Percentiles rank a stretch among this genome's conserved stretches.
These are phyloP conservation scores for Palythoa grandis DNA, from an alignment of 92 coral and sea anemone species.

Conservation along the genomic window DNA sequence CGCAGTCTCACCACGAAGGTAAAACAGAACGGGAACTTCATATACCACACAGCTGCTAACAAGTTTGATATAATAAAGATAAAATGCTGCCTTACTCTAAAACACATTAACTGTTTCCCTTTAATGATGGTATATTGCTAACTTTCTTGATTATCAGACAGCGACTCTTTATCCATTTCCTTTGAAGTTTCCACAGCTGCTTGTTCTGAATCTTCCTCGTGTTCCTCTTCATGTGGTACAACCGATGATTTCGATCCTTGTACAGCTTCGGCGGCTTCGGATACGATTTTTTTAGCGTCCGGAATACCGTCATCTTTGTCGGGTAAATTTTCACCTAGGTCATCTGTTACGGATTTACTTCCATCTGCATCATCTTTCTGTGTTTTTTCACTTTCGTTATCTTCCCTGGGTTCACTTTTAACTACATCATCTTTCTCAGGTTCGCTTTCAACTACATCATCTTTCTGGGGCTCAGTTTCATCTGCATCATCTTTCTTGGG, in stretches of 20 bases:
- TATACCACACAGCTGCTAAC: neutral
- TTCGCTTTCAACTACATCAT: neutral
- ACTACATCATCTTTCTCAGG: neutral
- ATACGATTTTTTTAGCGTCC: too few relatives aligned
- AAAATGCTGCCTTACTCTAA: neutral
- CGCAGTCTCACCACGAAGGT: neutral
- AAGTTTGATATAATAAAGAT: neutral
- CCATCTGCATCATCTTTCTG: neutral
- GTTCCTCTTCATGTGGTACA: neutral
- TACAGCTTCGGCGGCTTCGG: neutral
- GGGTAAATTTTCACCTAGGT: too few relatives aligned
- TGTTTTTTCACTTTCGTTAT: neutral
- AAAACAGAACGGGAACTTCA: neutral
- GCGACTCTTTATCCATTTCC: neutral
- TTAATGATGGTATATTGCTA: constrained; percentile 4
- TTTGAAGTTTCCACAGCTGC: neutral
- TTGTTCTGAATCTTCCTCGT: neutral
- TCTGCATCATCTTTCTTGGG: neutral
- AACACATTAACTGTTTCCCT: neutral
- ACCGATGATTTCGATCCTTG: neutral
- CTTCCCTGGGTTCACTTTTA: neutral
- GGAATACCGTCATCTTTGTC: too few relatives aligned
- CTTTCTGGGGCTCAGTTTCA: neutral
- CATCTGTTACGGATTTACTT: too few relatives aligned
- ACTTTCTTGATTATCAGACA: constrained; percentile 13